Evolutionary conservation across 2,888 invertebrate genomes (phyloP).

Genomic region (Teleogryllus oceanicus): DNA sequence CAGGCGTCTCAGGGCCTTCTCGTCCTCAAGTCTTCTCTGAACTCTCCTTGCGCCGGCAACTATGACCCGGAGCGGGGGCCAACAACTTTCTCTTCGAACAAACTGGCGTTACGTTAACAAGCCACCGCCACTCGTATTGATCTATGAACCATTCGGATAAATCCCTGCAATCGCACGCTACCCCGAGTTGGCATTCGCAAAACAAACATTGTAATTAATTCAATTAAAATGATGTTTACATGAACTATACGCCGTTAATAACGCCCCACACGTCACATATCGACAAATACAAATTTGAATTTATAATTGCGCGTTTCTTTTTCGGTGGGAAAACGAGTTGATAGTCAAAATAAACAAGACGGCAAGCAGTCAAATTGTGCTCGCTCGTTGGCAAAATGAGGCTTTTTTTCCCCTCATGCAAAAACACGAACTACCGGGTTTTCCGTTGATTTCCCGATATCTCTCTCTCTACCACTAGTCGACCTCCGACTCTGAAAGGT

Average conservation of each 20-base stretch:
- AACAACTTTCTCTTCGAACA: not conserved
- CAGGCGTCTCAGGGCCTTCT: not conserved
- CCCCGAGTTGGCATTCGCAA: not conserved
- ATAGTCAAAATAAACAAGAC: conserved; percentile 7
- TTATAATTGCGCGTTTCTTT: not conserved
- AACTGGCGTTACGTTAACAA: not conserved
- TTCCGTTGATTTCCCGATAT: too few species aligned
- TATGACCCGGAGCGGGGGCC: not conserved
- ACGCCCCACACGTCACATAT: not conserved
- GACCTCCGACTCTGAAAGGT: not conserved
- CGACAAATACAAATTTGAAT: conserved; percentile 18
- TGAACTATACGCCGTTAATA: conserved; percentile 8
- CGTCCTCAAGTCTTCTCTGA: not conserved
- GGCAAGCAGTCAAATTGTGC: not conserved
- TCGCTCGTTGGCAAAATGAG: not conserved
- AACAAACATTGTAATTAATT: conserved; percentile 9
- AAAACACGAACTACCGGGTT: too few species aligned
- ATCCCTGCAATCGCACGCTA: not conserved
- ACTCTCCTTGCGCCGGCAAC: not conserved
- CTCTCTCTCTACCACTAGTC: not conserved
- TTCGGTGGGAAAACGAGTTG: not conserved
- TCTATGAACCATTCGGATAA: not conserved
- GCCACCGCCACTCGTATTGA: not conserved
- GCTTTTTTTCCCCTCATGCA: not conserved
- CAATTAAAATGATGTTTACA: conserved; percentile 9